Evolutionary conservation across 2,113 vertebrate genomes (phyloP).

Genomic region (Vireo altiloquus): DNA sequence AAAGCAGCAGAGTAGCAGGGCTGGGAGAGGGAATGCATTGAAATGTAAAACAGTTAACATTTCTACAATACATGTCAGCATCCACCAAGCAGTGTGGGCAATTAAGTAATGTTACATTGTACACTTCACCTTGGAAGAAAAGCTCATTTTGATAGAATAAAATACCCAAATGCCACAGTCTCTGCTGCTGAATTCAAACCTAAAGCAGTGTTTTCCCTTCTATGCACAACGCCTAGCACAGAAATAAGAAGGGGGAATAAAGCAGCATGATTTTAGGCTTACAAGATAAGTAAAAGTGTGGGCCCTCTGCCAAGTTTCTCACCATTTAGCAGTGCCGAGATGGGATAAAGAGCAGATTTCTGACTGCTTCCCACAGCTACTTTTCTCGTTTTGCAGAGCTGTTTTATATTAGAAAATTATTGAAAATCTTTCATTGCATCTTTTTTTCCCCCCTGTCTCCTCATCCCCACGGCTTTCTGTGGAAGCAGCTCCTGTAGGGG

Average conservation of each 20-base stretch:
- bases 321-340: constrained; percentile 44
- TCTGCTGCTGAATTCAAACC: neutral
- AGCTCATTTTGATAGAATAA: constrained; percentile 21
- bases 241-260: neutral
- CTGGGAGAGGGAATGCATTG: constrained; percentile 52
- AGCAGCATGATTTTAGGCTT: constrained; percentile 34
- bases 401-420: constrained; percentile 41
- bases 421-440: neutral
- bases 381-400: constrained; percentile 7
- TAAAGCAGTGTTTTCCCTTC: constrained; percentile 57
- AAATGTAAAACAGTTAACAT: constrained; percentile 68
- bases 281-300: constrained; percentile 45
- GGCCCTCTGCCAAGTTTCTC: constrained; percentile 58
- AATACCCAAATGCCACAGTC: constrained; percentile 1
- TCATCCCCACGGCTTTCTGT: neutral
- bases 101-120: constrained; percentile 61
- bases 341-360: constrained; percentile 61
- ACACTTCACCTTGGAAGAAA: constrained; percentile 53
- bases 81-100: constrained; percentile 25
- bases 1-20: constrained; percentile 10
- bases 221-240: neutral
- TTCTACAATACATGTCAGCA: constrained; percentile 57
- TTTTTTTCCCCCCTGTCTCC: neutral
- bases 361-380: constrained; percentile 53
- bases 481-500: neutral